Evolutionary conservation across 2,113 vertebrate species (phyloP), one percentile per base, ranked within the genome.

Genomic region (Mormyrus iriodes): DNA sequence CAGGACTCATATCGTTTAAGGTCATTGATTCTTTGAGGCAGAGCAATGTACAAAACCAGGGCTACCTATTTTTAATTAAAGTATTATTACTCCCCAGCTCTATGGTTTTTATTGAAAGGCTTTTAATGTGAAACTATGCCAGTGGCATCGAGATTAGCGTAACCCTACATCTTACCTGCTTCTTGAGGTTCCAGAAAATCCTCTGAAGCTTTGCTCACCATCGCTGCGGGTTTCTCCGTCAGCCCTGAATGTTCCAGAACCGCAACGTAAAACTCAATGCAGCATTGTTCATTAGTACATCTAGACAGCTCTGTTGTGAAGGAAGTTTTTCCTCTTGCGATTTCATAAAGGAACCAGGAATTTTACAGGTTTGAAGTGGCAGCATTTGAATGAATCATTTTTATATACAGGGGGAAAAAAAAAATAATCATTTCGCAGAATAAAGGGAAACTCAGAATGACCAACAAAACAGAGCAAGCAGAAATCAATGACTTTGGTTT

Each of bases 241-340:
- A 96, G 93, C 88, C 96, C 96, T 96, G 93, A 86, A 46, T 89
- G 89, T 90, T 90, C 91, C 31, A 94, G 69, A 69, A 91, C 65
- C 91, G 91, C 89, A 87, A 94, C 13, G 92, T 86, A 92, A 69
- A 53, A 94, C 46, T 69, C 35, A 87, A 19, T 89, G 88, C 90
- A 85, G 91, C 87, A 61, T 39, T 21, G 53, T 24, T 42, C 46
- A 79, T 46, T 48, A 87, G 13, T 19, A 17, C 13, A 51, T 9
- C 21, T 4, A 44, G 21, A 49, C 8, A 85, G 8, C 82, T 53
- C 52, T 42, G 15, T 0, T 39, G 4, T 3, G 15, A 21, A 79
- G 5, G 35, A 44, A 12, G 8, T 7, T 51, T 51, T 27, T 49
- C 19, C 35, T 27, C 83, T 85, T 51, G 44, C 1, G 0, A 88